Base-by-base conservation (phyloP, 2,113 vertebrate species). In the Zosterops lateralis region DNA sequence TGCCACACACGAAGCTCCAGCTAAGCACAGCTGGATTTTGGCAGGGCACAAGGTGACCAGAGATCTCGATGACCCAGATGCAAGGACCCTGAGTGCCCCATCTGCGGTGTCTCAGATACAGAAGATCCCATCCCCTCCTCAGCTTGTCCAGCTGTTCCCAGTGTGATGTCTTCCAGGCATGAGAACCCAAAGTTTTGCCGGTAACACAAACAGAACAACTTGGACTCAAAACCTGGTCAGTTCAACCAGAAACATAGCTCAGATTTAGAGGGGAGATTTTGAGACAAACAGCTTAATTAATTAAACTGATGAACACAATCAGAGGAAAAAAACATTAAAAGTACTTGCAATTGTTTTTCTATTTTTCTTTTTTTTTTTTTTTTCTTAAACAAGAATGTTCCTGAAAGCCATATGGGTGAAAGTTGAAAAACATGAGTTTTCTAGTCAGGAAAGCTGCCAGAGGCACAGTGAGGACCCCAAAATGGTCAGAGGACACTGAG, bases 281-380 rank as follows among this genome's bases (percentile, higher is more conserved):
- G 67, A 92, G 54, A 85, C 82, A 95, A 94, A 77, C 65, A 92
- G 14, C 57, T 79, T 45, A 72, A 70, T 77, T 80, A 79, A 84
- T 89, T 84, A 81, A 60, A 70, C 17, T 8, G 14, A 87, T 42
- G 32, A 94, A 62, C 12, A 87, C 31, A 76, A 87, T 31, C 5
- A 1, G 62, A 68, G 71, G 42, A 76, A 79, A 48, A 45, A 87
- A 87, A 90, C 18, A 47, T 26, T 54, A 62, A 62, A 93, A 88
- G 60, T 19, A 38, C 24, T 94, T 85, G 50, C 45, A 53, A 14
- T 75, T 88, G 7, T 29, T 76, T 17, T 50, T 68, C 17, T 75
- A 1, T 17, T 85, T 67, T 67, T 51, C 21, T 58, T 24, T 20
- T 65, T 28, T 18, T 36, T 21, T 24, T 22, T 31, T 29, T 60